These are phyloP conservation scores for Pyrgus malvae DNA, from an alignment of 2,888 invertebrate genomes.

Conservation along the genomic window DNA sequence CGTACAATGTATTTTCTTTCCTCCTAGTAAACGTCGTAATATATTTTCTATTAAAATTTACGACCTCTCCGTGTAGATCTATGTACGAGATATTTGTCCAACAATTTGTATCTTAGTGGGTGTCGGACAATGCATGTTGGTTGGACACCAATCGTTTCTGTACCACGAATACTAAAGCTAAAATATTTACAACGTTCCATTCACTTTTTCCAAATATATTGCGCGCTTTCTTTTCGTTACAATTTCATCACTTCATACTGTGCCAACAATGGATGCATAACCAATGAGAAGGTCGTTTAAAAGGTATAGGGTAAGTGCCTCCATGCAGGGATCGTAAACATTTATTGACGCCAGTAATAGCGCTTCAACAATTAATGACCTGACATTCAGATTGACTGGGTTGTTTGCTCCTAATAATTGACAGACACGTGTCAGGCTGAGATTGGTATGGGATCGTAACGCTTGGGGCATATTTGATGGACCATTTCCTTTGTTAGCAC, in stretches of 20 bases:
- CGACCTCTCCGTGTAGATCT: not conserved
- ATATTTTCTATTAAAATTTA: constrained; percentile 11
- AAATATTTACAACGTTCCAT: not conserved
- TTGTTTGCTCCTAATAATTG: constrained; percentile 39
- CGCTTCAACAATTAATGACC: constrained; percentile 33
- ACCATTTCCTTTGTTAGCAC: constrained; percentile 6
- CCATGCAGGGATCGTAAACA: constrained; percentile 30
- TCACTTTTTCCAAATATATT: not conserved
- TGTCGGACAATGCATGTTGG: constrained; percentile 13
- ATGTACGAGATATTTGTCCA: constrained; percentile 12
- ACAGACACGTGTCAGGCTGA: constrained; percentile 25
- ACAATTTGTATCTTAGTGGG: constrained; percentile 16
- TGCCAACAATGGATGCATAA: not conserved
- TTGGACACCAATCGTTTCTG: constrained; percentile 14
- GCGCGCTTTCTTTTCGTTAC: not conserved
- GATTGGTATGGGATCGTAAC: constrained; percentile 7
- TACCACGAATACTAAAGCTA: not conserved
- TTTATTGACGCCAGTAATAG: constrained; percentile 31
- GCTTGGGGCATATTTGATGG: constrained; percentile 16
- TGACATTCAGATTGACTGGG: constrained; percentile 33
- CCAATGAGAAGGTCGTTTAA: not conserved
- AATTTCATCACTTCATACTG: not conserved
- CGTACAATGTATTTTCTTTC: not conserved
- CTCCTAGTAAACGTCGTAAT: not conserved
- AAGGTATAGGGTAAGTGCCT: not conserved